Conservation (phyloP, 2,888 invertebrate genomes). For the Nowickia ferox region DNA sequence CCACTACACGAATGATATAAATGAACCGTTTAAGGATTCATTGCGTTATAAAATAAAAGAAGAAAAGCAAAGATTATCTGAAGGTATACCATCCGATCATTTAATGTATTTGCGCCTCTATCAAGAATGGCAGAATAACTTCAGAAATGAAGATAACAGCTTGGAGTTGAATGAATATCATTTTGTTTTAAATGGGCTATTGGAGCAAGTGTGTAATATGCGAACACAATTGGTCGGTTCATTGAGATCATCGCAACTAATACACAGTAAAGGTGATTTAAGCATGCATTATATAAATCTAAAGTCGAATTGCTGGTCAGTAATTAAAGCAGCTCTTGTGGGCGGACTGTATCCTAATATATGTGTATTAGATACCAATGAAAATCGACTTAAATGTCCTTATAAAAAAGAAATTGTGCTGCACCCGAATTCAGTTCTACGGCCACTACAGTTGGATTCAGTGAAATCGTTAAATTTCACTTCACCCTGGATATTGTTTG, state of each 20-base stretch:
- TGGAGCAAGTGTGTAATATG: conserved; percentile 94
- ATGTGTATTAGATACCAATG: conserved; percentile 87
- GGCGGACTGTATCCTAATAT: conserved; percentile 96
- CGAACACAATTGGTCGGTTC: conserved; percentile 93
- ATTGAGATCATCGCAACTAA: conserved; percentile 84
- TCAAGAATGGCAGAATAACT: conserved; percentile 87
- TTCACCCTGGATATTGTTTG: conserved; percentile 93
- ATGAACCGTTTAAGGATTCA: conserved; percentile 78
- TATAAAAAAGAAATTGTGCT: conserved; percentile 78
- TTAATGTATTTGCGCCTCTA: conserved; percentile 92
- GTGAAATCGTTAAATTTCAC: conserved; percentile 82
- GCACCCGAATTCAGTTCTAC: conserved; percentile 85
- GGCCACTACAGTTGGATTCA: conserved; percentile 61
- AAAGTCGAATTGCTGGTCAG: conserved; percentile 95
- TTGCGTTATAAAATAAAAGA: conserved; percentile 78
- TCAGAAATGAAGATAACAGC: conserved; percentile 89
- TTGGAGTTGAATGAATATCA: conserved; percentile 84
- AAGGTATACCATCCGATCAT: conserved; percentile 93
- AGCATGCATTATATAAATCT: conserved; percentile 92
- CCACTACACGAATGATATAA: conserved; percentile 77
- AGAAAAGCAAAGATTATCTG: conserved; percentile 86
- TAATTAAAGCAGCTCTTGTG: conserved; percentile 94
- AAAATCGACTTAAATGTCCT: conserved; percentile 86
- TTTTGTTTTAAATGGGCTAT: conserved; percentile 91
- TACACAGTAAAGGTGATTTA: conserved; percentile 87